phyloP scores from a whole-genome alignment of 1,140 invertebrate species.

The Neomicropteryx cornuta region DNA sequence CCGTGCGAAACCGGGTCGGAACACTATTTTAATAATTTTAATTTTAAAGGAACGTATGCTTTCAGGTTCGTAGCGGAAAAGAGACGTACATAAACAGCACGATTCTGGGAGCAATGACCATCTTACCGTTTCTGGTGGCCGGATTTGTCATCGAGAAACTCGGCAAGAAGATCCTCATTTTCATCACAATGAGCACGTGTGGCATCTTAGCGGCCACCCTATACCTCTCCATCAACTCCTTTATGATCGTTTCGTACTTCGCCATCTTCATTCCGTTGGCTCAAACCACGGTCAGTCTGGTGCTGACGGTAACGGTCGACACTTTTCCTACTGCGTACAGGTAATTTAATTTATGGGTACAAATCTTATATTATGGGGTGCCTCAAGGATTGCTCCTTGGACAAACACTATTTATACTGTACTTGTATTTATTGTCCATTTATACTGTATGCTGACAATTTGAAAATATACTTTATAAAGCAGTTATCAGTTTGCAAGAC shows the following conservation, averaged over 20 bases:
- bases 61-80: slow-evolving; percentile 23
- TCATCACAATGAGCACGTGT: slow-evolving; percentile 10
- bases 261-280: slow-evolving; percentile 29
- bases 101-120: slow-evolving; percentile 22
- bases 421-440: background rate
- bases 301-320: slow-evolving; percentile 32
- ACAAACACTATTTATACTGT: background rate
- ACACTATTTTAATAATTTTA: no score
- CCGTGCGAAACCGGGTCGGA: no score
- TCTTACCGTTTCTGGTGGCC: slow-evolving; percentile 21
- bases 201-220: slow-evolving; percentile 14
- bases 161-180: slow-evolving; percentile 23
- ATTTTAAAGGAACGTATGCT: no score
- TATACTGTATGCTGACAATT: background rate
- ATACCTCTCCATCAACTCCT: slow-evolving; percentile 16
- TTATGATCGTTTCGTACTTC: slow-evolving; percentile 24
- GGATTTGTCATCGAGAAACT: slow-evolving; percentile 26
- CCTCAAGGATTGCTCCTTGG: no score
- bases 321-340: slow-evolving; percentile 40
- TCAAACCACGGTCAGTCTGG: slow-evolving; percentile 26
- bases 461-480: background rate
- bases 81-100: slow-evolving; percentile 30
- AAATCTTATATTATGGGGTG: background rate
- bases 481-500: background rate
- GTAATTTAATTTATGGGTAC: slow-evolving; percentile 17